Percentiles rank a stretch among this genome's conserved stretches.
Conservation (phyloP, 2,113 vertebrate genomes). For the Chitala chitala region DNA sequence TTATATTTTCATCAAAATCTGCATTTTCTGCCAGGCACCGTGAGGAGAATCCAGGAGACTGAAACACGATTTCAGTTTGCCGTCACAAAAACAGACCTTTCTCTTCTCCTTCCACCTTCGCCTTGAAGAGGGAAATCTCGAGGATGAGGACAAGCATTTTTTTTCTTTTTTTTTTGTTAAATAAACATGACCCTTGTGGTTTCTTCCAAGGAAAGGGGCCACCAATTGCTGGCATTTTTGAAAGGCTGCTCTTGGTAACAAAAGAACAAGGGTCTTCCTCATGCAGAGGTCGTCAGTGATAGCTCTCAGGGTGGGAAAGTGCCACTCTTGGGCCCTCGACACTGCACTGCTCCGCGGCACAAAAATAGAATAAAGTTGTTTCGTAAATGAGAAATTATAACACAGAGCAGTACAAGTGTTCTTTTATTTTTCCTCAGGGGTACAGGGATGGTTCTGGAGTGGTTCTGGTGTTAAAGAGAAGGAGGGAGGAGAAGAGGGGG, state of each 20-base stretch:
- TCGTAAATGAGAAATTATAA: constrained; percentile 64
- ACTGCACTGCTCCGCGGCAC: constrained; percentile 56
- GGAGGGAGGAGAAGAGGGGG: constrained; percentile 18
- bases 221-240: constrained; percentile 48
- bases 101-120: constrained; percentile 1
- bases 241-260: constrained; percentile 60
- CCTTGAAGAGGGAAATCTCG: constrained; percentile 33
- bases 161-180: constrained; percentile 49
- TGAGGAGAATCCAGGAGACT: too few relatives aligned
- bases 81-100: constrained; percentile 48
- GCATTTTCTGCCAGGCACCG: constrained; percentile 33
- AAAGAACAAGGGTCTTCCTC: constrained; percentile 71
- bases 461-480: too few relatives aligned
- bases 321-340: constrained; percentile 69
- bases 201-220: constrained; percentile 45
- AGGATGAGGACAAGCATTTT: constrained; percentile 61
- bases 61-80: constrained; percentile 36
- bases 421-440: constrained; percentile 20
- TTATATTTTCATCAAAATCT: constrained; percentile 31
- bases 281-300: constrained; percentile 56
- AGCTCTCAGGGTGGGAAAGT: constrained; percentile 62
- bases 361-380: constrained; percentile 75
- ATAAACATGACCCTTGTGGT: constrained; percentile 60
- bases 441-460: constrained; percentile 1
- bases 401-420: constrained; percentile 41